A percentile compares a stretch with the other conserved stretches of the same genome.
Conservation (phyloP, 2,888 invertebrate genomes). For the Busseola fusca region DNA sequence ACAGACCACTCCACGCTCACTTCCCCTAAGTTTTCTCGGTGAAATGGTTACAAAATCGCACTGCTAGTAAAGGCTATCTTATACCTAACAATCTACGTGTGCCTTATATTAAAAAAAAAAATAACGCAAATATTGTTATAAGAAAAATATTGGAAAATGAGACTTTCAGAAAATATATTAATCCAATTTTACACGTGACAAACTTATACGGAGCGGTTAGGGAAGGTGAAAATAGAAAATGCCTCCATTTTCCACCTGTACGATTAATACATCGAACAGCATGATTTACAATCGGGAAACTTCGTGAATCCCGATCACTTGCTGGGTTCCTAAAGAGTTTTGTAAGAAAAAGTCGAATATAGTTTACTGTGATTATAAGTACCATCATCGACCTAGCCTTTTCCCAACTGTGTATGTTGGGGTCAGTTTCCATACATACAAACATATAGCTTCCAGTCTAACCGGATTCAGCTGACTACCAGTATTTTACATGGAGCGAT, state of each 20-base stretch:
- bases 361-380: slow-evolving; percentile 23
- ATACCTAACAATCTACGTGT: neutral
- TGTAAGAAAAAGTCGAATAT: slow-evolving; percentile 17
- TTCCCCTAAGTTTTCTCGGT: too few species aligned
- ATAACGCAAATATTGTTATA: neutral
- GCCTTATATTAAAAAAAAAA: neutral
- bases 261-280: slow-evolving; percentile 44
- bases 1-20: too few species aligned
- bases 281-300: slow-evolving; percentile 52
- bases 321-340: slow-evolving; percentile 16
- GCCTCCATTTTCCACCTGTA: slow-evolving; percentile 41
- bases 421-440: too few species aligned
- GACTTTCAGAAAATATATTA: slow-evolving; percentile 10
- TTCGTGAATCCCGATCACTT: slow-evolving; percentile 35
- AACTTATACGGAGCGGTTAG: slow-evolving; percentile 19
- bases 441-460: too few species aligned
- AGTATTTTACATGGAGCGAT: too few species aligned
- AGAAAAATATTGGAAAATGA: neutral
- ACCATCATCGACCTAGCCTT: too few species aligned
- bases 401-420: too few species aligned
- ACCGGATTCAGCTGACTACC: too few species aligned
- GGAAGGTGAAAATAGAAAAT: slow-evolving; percentile 28
- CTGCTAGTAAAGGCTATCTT: neutral
- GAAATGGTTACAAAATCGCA: neutral
- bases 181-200: slow-evolving; percentile 24